These are phyloP conservation scores for Cyclina sinensis DNA, from an alignment of 1,140 invertebrate genomes.

Conservation along the genomic window DNA sequence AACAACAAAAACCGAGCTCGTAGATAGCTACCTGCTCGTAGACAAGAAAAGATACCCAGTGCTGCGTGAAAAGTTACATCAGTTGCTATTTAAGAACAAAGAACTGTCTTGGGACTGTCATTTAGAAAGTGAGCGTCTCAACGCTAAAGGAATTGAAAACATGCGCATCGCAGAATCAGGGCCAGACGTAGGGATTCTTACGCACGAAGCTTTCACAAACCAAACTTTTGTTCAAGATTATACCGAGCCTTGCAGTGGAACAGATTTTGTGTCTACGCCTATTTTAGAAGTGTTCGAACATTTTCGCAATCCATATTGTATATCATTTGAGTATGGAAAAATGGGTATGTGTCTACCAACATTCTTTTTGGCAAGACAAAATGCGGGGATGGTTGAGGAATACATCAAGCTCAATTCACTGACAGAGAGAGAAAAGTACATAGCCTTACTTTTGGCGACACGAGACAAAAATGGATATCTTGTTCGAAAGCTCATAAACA, in stretches of 20 bases:
- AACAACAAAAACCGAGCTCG: not conserved
- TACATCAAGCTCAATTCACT: not conserved
- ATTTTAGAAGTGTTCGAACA: conserved; percentile 1
- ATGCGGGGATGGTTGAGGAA: not conserved
- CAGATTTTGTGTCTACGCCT: not conserved
- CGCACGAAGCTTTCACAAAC: not conserved
- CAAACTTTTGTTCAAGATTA: not conserved
- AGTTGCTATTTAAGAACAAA: not conserved
- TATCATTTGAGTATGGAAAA: not conserved
- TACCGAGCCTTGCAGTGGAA: not conserved
- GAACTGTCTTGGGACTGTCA: not conserved
- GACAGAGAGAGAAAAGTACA: not conserved
- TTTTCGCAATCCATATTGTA: conserved; percentile 3
- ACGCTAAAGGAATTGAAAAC: not conserved
- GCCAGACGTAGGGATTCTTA: not conserved
- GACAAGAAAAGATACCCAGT: not conserved
- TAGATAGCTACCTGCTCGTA: not conserved
- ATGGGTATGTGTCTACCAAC: not conserved
- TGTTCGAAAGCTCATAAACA: not conserved
- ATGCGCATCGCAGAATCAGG: not conserved
- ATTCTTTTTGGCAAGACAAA: not conserved
- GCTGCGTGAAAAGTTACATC: not conserved
- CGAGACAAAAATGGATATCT: not conserved
- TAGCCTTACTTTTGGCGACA: conserved; percentile 22
- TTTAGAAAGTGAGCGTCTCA: not conserved